Evolutionary conservation across 2,888 invertebrate genomes (phyloP), one percentile per base, ranked within the genome.

Genomic region (Parnassius smintheus): DNA sequence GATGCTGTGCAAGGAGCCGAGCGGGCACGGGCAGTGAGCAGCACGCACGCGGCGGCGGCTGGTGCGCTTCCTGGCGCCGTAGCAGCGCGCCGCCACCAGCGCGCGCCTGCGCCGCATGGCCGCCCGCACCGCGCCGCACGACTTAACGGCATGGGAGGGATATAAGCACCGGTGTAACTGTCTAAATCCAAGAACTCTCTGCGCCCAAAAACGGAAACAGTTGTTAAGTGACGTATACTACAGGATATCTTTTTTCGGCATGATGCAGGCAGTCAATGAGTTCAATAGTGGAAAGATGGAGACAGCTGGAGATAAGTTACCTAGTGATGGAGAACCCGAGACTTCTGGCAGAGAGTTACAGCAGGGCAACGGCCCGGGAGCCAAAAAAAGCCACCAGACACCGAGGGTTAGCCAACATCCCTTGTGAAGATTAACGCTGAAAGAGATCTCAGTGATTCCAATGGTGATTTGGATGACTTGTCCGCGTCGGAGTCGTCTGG

Each of bases 151-250:
- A 35, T 90, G 90, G 89, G 67, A 84, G 1, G 85, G 81, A 0
- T 88, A 89, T 76, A 79, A 79, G 49, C 88, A 90, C 13, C 79
- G 78, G 1, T 91, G 91, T 69, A 88, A 90, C 61, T 91, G 91
- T 22, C 80, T 82, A 56, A 80, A 84, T 65, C 91, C 91, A 25
- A 72, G 86, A 13, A 81, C 83, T 9, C 75, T 90, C 18, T 86
- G 88, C 66, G 88, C 88, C 0, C 81, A 85, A 55, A 87, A 91
- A 64, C 74, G 88, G 66, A 84, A 85, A 51, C 85, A 87, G 61
- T 69, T 91, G 1, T 74, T 90, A 11, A 64, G 59, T 48, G 63
- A 62, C 45, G 50, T 62, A 10, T 59, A 62, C 75, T 75, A 11
- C 74, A 86, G 88, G 66, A 84, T 90, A 63, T 86, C 89, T 0